These are phyloP conservation scores for Solenopsis invicta DNA, from an alignment of 1,140 invertebrate species.

Conservation along the genomic window DNA sequence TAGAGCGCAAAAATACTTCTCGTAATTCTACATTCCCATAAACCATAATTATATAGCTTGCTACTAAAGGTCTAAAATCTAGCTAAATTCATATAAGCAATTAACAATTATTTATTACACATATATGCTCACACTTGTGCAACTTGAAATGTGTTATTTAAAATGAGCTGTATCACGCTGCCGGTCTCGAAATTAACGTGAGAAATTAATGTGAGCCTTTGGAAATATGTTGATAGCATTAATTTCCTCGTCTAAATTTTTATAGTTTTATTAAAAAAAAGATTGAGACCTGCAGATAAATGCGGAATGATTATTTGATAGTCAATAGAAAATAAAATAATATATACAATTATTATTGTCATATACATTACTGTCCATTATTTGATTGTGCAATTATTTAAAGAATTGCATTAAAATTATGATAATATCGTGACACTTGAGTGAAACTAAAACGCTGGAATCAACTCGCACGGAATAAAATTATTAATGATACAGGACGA, in stretches of 20 bases:
- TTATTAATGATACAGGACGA: neutral
- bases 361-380: neutral
- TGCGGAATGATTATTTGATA: neutral
- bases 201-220: neutral
- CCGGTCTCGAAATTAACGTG: neutral
- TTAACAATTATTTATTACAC: neutral
- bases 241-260: neutral
- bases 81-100: neutral
- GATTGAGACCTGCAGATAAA: neutral
- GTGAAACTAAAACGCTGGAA: neutral
- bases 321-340: neutral
- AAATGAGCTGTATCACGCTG: neutral
- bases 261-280: conserved; percentile 7
- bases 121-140: neutral
- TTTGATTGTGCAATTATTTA: neutral
- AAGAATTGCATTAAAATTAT: neutral
- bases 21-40: neutral
- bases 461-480: neutral
- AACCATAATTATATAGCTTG: conserved; percentile 2
- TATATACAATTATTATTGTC: neutral
- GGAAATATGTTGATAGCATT: neutral
- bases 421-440: neutral
- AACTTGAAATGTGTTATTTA: neutral
- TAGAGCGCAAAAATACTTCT: neutral
- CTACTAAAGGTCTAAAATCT: neutral